These are phyloP conservation scores for Pachydiplax longipennis DNA, from an alignment of 2,888 invertebrate species.

Conservation along the genomic window DNA sequence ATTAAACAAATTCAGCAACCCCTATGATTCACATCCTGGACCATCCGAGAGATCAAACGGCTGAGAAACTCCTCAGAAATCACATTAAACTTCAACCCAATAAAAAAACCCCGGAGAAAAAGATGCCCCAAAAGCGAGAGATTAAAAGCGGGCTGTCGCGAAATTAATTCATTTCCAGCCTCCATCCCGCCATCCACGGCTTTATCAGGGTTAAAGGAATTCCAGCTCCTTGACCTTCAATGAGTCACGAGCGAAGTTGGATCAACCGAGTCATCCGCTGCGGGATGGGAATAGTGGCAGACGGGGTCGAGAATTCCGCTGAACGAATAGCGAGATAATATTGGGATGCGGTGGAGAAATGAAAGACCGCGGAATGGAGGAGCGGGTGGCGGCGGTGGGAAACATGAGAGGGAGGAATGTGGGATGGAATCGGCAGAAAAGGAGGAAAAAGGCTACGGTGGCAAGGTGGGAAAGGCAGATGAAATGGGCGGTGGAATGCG, in stretches of 20 bases:
- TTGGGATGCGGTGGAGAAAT: not conserved
- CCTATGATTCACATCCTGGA: too few species aligned
- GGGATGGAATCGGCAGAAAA: not conserved
- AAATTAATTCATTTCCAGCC: not conserved
- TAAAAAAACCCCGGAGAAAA: not conserved
- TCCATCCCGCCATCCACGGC: not conserved
- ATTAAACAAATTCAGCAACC: too few species aligned
- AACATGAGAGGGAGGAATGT: not conserved
- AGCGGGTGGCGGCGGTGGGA: not conserved
- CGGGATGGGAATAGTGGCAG: not conserved
- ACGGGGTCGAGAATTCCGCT: not conserved
- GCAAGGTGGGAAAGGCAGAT: not conserved
- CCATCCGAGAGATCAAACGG: too few species aligned
- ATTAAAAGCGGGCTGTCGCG: not conserved
- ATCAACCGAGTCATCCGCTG: not conserved
- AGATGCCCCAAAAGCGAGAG: not conserved
- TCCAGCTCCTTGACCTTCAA: slow-evolving; percentile 35
- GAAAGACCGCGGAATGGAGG: not conserved
- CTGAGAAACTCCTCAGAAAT: too few species aligned
- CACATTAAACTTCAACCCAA: too few species aligned
- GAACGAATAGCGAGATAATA: not conserved
- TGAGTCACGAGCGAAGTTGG: not conserved
- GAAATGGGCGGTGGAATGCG: not conserved
- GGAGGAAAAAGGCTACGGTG: not conserved
- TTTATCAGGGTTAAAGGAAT: slow-evolving; percentile 33